A percentile compares a stretch with the other conserved stretches of the same genome.
Evolutionary conservation across 2,113 vertebrate genomes (phyloP).

Genomic region (Rhabdomys dilectus): DNA sequence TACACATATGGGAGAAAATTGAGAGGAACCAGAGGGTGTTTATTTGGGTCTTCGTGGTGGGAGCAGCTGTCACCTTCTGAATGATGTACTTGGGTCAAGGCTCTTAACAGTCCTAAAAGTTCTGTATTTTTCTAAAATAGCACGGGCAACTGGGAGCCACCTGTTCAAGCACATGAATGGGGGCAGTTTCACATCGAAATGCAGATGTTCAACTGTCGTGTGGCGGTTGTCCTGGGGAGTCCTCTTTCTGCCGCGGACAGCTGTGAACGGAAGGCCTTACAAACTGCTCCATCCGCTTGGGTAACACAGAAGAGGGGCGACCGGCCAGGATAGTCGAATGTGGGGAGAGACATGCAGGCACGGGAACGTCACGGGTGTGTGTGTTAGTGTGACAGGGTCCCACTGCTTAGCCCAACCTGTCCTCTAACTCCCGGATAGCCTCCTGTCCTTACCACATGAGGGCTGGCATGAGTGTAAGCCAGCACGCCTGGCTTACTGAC

Average conservation of each 20-base stretch:
- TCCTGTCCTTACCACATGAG: neutral
- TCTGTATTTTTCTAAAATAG: neutral
- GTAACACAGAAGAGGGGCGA: neutral
- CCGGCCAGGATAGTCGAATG: too few relatives aligned
- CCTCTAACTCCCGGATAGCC: neutral
- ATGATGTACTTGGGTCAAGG: neutral
- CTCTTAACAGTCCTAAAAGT: neutral
- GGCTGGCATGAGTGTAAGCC: neutral
- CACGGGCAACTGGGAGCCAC: neutral
- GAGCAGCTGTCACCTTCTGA: neutral
- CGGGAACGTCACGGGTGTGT: neutral
- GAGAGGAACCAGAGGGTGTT: neutral
- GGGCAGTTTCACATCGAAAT: neutral
- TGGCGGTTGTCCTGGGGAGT: neutral
- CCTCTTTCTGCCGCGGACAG: neutral
- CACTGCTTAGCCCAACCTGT: neutral
- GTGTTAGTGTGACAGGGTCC: neutral
- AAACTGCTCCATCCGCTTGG: neutral
- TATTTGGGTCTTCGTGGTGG: neutral
- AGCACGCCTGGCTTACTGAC: neutral
- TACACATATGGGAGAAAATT: neutral
- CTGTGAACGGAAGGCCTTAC: neutral
- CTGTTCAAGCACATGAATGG: neutral
- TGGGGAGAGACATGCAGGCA: neutral
- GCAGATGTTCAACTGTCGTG: neutral